Base-by-base conservation (phyloP, 2,888 invertebrate genomes). In the Xylota sylvarum region DNA sequence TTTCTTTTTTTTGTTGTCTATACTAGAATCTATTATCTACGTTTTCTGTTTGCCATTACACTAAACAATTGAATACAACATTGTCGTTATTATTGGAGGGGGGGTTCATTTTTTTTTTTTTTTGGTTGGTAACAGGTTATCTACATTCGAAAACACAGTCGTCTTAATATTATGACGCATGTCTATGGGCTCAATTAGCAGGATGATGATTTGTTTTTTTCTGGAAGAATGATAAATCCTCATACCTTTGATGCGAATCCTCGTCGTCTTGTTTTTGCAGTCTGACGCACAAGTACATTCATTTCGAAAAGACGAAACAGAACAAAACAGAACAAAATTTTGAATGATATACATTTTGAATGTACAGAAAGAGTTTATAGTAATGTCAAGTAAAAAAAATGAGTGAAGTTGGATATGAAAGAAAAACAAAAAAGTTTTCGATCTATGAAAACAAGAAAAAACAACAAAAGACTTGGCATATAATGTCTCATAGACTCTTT, bases 211-310 rank as follows among this genome's bases (percentile, higher is more conserved):
- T 23, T 23, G 3, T 23, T 23, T 23, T 23, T 69, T 64, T 50
- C 32, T 84, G 52, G 30, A 64, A 55, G 60, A 74, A 64, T 69
- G 52, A 81, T 52, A 40, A 65, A 46, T 80, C 64, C 35, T 72
- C 83, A 91, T 91, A 91, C 91, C 91, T 91, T 91, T 60, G 88
- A 89, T 48, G 91, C 91, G 88, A 90, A 91, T 91, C 91, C 91
- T 89, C 89, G 89, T 58, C 91, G 90, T 86, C 88, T 91, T 83
- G 89, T 79, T 88, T 89, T 90, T 67, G 91, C 91, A 84, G 90
- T 89, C 91, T 91, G 89, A 69, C 46, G 37, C 4, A 74, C 58
- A 40, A 17, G 17, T n/a, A 46, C 43, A 50, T 48, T 60, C 12
- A 50, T 60, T 48, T 48, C 32, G 32, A 56, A 80, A 72, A 40